Evolutionary conservation across 2,113 vertebrate genomes (phyloP), one percentile per base, ranked within the genome.

Genomic region (Macquaria ambigua): DNA sequence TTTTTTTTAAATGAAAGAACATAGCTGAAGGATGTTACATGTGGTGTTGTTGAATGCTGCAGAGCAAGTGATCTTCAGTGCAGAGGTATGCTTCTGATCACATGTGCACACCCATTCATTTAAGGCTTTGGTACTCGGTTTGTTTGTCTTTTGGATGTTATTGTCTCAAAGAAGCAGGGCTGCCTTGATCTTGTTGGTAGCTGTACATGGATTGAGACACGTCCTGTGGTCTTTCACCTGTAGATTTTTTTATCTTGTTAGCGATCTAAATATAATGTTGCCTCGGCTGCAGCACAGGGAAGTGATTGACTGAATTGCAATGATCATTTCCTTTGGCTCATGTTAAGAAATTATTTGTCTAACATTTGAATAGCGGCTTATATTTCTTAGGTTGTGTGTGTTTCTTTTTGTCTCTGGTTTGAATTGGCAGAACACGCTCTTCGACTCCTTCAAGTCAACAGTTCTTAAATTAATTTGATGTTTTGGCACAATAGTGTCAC

Each of bases 71-170:
- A 81, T 80, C 83, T 73, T 91, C 87, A 69, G 79, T 64, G 9
- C 75, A 64, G 52, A 93, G 92, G 92, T 93, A 94, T 87, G 91
- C 74, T 79, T 64, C 74, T 74, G 28, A 76, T 76, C 62, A 39
- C 53, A 5, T 59, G 23, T 66, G 20, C 73, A 83, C 88, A 90
- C 84, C 72, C 58, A 63, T 67, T 85, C 0, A 56, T 88, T 83
- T 66, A 67, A 74, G 21, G 70, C 63, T 79, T 70, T 72, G 39
- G 4, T 12, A 1, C n/a, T 53, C n/a, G n/a, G 39, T 56, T 66
- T 86, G 52, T 69, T 82, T 87, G 75, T 88, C 53, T 55, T 74
- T 25, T 69, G 66, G 20, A 67, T 80, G 59, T 61, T 64, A 10
- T 84, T 74, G 67, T 43, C 23, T 79, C 12, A 23, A 43, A 69